A percentile compares a stretch with the other conserved stretches of the same genome.
These are phyloP conservation scores for Lophotriccus pileatus DNA, from an alignment of 2,797 vertebrate species.

Conservation along the genomic window DNA sequence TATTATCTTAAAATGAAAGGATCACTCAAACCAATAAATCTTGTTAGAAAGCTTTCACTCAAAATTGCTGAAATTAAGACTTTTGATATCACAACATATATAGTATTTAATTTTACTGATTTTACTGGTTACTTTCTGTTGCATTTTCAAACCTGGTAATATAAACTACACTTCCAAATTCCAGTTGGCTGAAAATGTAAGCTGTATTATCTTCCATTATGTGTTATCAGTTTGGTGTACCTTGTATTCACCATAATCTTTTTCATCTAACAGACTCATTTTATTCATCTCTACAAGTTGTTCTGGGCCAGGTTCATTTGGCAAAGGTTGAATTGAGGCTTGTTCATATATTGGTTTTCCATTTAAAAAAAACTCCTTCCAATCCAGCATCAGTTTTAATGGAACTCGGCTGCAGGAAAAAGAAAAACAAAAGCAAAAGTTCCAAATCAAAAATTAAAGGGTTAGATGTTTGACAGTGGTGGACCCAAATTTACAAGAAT, in stretches of 20 bases:
- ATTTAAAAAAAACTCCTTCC: constrained; percentile 87
- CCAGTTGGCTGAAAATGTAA: not conserved
- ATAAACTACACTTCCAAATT: not conserved
- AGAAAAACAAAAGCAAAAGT: not conserved
- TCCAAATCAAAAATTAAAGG: not conserved
- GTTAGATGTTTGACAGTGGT: not conserved
- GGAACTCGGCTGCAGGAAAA: constrained; percentile 83
- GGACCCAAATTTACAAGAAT: not conserved
- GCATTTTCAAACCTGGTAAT: not conserved
- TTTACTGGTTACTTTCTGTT: not conserved
- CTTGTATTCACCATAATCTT: constrained; percentile 90
- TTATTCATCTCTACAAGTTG: constrained; percentile 79
- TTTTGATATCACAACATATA: not conserved
- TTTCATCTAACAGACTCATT: constrained; percentile 83
- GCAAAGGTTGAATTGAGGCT: constrained; percentile 44
- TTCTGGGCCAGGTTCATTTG: constrained; percentile 51
- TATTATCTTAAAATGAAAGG: not conserved
- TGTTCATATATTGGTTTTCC: constrained; percentile 85
- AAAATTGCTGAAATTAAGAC: not conserved
- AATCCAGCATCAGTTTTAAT: constrained; percentile 83
- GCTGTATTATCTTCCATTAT: constrained; percentile 34
- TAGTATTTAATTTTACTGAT: not conserved
- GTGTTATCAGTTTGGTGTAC: constrained; percentile 67
- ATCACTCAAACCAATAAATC: not conserved
- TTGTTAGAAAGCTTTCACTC: not conserved